Conservation (phyloP, 2,113 vertebrate species). For the Caloenas nicobarica region DNA sequence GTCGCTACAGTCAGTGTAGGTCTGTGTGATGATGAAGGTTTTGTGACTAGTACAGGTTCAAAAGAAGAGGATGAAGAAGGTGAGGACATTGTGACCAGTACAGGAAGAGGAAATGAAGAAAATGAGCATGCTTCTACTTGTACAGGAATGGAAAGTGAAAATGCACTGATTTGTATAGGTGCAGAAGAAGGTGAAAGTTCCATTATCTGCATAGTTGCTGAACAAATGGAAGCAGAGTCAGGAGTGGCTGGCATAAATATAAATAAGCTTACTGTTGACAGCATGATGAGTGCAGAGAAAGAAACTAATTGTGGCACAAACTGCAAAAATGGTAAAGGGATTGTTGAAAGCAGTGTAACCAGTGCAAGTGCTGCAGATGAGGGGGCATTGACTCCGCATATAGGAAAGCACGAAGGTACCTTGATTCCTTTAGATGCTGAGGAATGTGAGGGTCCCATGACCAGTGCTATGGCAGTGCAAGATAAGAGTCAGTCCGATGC, state of each 20-base stretch:
- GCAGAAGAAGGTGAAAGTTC: conserved; percentile 49
- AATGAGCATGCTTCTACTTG: conserved; percentile 65
- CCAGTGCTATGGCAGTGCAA: conserved; percentile 57
- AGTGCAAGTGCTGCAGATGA: conserved; percentile 47
- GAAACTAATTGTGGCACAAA: background rate
- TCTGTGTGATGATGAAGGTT: conserved; percentile 74
- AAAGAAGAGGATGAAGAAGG: conserved; percentile 83
- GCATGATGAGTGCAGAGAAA: conserved; percentile 25
- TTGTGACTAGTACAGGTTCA: conserved; percentile 81
- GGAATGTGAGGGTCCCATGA: conserved; percentile 63
- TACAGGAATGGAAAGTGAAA: conserved; percentile 61
- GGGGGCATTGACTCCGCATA: background rate
- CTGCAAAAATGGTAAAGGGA: conserved; percentile 62
- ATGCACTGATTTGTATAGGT: conserved; percentile 29
- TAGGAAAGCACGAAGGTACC: background rate
- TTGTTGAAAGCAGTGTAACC: conserved; percentile 77
- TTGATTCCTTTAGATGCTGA: conserved; percentile 13
- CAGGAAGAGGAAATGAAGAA: conserved; percentile 79
- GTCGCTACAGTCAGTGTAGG: conserved; percentile 4
- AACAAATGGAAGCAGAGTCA: conserved; percentile 57
- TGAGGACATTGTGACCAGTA: conserved; percentile 79
- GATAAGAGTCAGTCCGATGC: background rate
- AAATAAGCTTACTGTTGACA: conserved; percentile 46
- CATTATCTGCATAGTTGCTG: conserved; percentile 35
- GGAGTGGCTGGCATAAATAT: background rate